Evolutionary conservation across 1,140 invertebrate genomes (phyloP).

Genomic region (Scylla paramamosain): DNA sequence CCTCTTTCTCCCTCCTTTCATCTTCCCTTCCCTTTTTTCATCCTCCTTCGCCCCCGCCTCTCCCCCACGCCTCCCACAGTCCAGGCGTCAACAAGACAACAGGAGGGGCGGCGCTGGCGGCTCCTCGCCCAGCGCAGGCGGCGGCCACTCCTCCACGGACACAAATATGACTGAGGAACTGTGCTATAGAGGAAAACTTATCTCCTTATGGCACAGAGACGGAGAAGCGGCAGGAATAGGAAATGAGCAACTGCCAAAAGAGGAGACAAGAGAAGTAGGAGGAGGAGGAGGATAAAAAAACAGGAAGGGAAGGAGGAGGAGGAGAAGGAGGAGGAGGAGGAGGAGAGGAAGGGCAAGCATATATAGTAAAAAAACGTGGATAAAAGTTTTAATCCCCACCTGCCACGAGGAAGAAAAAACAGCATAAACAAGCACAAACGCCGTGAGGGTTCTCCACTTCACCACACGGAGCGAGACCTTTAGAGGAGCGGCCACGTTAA

Average conservation of each 20-base stretch:
- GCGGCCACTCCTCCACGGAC: neutral
- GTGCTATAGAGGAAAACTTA: neutral
- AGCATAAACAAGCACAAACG: neutral
- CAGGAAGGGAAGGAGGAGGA: neutral
- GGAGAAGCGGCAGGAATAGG: neutral
- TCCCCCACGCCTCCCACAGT: neutral
- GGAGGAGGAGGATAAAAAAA: neutral
- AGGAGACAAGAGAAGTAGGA: neutral
- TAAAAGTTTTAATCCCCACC: neutral
- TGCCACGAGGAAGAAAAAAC: neutral
- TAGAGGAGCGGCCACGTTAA: too few relatives aligned
- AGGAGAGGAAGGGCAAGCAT: slow-evolving; percentile 8
- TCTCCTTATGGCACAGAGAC: neutral
- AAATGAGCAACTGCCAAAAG: neutral
- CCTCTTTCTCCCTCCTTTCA: too few relatives aligned
- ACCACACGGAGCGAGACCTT: neutral
- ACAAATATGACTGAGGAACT: neutral
- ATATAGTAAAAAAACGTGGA: neutral
- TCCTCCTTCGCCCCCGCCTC: neutral
- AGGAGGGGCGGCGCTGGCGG: neutral
- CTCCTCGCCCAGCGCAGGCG: neutral
- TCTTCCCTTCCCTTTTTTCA: too few relatives aligned
- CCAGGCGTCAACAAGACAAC: neutral
- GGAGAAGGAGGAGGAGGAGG: neutral
- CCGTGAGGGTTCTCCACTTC: neutral